phyloP scores from a whole-genome alignment of 2,888 invertebrate genomes.

The Cephus pygmeus region DNA sequence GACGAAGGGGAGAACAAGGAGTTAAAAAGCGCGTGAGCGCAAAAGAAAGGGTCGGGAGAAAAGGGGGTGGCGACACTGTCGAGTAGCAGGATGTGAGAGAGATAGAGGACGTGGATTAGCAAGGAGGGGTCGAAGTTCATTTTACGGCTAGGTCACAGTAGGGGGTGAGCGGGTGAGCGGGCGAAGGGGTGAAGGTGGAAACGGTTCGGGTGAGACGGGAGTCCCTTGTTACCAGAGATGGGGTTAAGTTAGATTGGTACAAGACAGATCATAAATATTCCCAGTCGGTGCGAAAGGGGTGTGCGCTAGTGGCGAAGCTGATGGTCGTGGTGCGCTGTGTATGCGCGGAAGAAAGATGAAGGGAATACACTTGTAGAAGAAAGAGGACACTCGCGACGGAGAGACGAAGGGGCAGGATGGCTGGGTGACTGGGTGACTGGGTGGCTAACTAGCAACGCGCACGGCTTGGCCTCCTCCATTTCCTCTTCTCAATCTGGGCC shows the following conservation, averaged over 20 bases:
- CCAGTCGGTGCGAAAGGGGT: not conserved
- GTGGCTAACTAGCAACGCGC: too few relatives aligned
- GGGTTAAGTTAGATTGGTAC: constrained; percentile 44
- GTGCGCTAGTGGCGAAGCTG: too few relatives aligned
- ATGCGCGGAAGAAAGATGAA: too few relatives aligned
- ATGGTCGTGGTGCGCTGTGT: too few relatives aligned
- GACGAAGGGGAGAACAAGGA: constrained; percentile 18
- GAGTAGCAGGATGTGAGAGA: constrained; percentile 10
- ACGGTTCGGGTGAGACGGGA: constrained; percentile 3
- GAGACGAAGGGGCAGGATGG: too few relatives aligned
- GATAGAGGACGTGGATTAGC: constrained; percentile 10
- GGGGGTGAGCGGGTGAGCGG: not conserved
- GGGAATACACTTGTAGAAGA: too few relatives aligned
- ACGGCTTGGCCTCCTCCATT: too few relatives aligned
- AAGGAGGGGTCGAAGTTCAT: constrained; percentile 27
- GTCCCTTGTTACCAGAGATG: constrained; percentile 28
- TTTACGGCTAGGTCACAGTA: constrained; percentile 17
- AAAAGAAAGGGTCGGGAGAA: constrained; percentile 15
- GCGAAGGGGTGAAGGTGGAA: constrained; percentile 9
- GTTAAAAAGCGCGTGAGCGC: constrained; percentile 24
- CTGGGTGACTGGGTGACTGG: too few relatives aligned
- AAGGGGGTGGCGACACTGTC: not conserved
- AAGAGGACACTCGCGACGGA: too few relatives aligned
- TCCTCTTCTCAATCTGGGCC: constrained; percentile 34
- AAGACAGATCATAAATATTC: constrained; percentile 47